Percentiles rank a stretch among this genome's conserved stretches.
Conservation (phyloP, 2,113 vertebrate species). For the Columba livia region DNA sequence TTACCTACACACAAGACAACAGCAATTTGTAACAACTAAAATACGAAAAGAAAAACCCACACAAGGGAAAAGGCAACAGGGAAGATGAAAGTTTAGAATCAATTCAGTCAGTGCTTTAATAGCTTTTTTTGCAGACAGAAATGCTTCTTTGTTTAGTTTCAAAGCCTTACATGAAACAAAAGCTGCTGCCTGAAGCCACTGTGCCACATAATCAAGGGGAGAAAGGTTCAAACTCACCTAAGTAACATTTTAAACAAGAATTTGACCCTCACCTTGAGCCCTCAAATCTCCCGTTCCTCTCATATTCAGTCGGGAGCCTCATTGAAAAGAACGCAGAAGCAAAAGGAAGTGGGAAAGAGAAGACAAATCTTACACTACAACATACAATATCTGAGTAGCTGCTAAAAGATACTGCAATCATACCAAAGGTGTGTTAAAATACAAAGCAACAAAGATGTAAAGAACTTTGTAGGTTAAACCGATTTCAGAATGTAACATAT, state of each 20-base stretch:
- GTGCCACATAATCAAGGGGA: slow-evolving; percentile 22
- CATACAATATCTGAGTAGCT: slow-evolving; percentile 38
- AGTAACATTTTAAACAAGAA: slow-evolving; percentile 70
- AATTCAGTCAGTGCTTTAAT: slow-evolving; percentile 34
- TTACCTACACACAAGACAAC: slow-evolving; percentile 9
- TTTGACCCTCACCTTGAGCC: slow-evolving; percentile 96
- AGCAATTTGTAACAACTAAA: slow-evolving; percentile 7
- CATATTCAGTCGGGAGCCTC: slow-evolving; percentile 97
- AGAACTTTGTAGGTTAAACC: slow-evolving; percentile 60
- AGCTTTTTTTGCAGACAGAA: slow-evolving; percentile 52
- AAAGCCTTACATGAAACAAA: slow-evolving; percentile 36
- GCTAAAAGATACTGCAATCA: slow-evolving; percentile 34
- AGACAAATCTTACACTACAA: slow-evolving; percentile 79
- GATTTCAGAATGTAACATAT: background rate
- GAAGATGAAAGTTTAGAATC: slow-evolving; percentile 38
- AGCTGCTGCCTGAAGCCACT: slow-evolving; percentile 31
- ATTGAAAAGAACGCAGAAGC: slow-evolving; percentile 81
- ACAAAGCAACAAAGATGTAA: slow-evolving; percentile 59
- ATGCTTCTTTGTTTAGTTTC: slow-evolving; percentile 46
- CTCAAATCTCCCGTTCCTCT: slow-evolving; percentile 99
- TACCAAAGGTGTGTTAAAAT: slow-evolving; percentile 14
- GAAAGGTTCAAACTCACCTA: slow-evolving; percentile 60
- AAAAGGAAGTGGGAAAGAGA: slow-evolving; percentile 78
- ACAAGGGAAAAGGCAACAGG: slow-evolving; percentile 12
- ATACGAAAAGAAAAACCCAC: background rate